Base-by-base conservation (phyloP, 2,888 invertebrate species). In the Mallateleia sp. region DNA sequence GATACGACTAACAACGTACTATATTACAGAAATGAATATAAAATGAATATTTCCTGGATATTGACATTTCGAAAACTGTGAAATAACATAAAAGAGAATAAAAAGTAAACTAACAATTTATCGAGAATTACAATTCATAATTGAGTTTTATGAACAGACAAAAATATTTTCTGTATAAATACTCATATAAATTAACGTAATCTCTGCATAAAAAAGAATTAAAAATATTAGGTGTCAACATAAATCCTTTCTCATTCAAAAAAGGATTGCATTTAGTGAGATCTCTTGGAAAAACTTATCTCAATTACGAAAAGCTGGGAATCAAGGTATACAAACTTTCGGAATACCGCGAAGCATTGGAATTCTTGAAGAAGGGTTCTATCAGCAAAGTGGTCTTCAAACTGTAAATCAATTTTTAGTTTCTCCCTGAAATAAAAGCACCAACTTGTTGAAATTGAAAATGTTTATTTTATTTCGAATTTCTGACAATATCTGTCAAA, bases 181-280 rank as follows among this genome's bases (percentile, higher is more conserved):
- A n/a, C n/a, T n/a, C n/a, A n/a, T n/a, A n/a, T n/a, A n/a, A n/a
- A n/a, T n/a, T n/a, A n/a, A n/a, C n/a, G n/a, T n/a, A n/a, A n/a
- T n/a, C n/a, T n/a, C n/a, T n/a, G n/a, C n/a, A n/a, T n/a, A 89
- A 83, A 64, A 97, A 97, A 88, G 97, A 97, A 93, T 71, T 97
- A 80, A 96, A 96, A 0, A 95, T 97, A 6, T 95, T 96, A 45
- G 97, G 97, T 0, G 96, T 97, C 0, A 96, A 96, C 89, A 96
- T 97, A 78, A 97, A 97, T 92, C 97, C 97, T 0, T 97, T 96
- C 92, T 96, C 96, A 22, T 97, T 97, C 93, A 96, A 96, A 0
- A 97, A 96, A 90, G 96, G 97, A 0, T 93, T 97, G 11, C 96
- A 96, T 0, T 95, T 97, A 89, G 93, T 97, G 1, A 96, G 96